Evolutionary conservation across 2,888 invertebrate genomes (phyloP), one percentile per base, ranked within the genome.

Genomic region (Andrena hattorfiana): DNA sequence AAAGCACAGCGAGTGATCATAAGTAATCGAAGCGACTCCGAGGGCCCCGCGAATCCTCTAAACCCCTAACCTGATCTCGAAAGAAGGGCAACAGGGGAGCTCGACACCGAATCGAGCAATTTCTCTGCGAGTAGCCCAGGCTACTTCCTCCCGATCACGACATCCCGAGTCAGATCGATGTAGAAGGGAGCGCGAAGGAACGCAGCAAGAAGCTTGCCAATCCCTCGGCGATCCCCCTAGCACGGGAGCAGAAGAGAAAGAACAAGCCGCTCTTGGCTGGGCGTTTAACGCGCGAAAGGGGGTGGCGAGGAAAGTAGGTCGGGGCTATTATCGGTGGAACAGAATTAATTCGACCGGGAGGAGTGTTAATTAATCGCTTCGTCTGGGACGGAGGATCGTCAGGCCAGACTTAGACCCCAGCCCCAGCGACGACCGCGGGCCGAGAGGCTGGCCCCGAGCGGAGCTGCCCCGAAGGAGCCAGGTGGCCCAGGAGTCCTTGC

Each of bases 81-180:
- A 23, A 4, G 0, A 20, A n/a, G 20, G 8, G 56, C 4, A 4
- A 56, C 4, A 23, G 13, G 8, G 10, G 54, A 23, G 23, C 23
- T 10, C 8, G 56, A 26, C 10, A 10, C 23, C 20, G 20, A 10
- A 23, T 20, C 10, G 8, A 54, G 20, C 2, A 20, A 54, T 54
- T 8, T 54, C 8, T 54, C 20, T 2, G 8, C 20, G 8, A 8
- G 8, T 42, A 23, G 6, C 35, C 16, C 16, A 8, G 64, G 30
- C 81, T 71, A 68, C n/a, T 71, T 72, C 81, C 72, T 49, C 54
- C 51, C n/a, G 75, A 66, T 77, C 72, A 83, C 77, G 77, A 13
- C 72, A 81, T 72, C 42, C 64, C 26, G 71, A 64, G 48, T 66
- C 64, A 69, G 76, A 72, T 75, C 54, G 26, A 72, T 49, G 35